Evolutionary conservation across 2,888 invertebrate species (phyloP), one percentile per base, ranked within the genome.

Genomic region (Ectobius pallidus): DNA sequence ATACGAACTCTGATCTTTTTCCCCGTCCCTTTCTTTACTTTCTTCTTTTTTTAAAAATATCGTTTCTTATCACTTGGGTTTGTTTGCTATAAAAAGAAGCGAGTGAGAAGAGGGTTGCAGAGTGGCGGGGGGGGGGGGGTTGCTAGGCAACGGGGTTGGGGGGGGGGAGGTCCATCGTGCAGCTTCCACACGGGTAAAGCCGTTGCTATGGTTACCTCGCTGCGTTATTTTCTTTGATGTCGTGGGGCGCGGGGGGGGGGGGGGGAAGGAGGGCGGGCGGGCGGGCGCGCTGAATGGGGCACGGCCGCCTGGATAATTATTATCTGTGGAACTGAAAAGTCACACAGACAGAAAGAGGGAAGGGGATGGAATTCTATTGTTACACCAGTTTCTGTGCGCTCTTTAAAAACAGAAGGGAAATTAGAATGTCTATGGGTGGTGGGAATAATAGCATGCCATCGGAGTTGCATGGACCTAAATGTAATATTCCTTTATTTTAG

Each of bases 121-220:
- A 18, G 16, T 58, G 27, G 58, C 11, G 16, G 14, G 16, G 1
- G 42, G 42, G 16, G 34, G 63, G 20, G 39, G 18, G 18, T 14
- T 22, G 42, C n/a, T n/a, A n/a, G 63, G 6, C 39, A 42, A 58
- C 7, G n/a, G 4, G 11, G 7, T n/a, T n/a, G n/a, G n/a, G 39
- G 39, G 39, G 39, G 39, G 7, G 20, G 25, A 2, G 4, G 52
- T 22, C 39, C 63, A 2, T 18, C 34, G 6, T 9, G 14, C 14
- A 16, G 39, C 63, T 63, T 63, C 63, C 63, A 63, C 63, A 63
- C 42, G 63, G 63, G 42, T 63, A 42, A 63, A 63, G 63, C 42
- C 30, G 63, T 63, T 63, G 22, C 63, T 42, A 63, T 63, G 63
- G 63, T 22, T 39, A 63, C 63, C 62, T 62, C 18, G 42, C 42